Evolutionary conservation across 2,797 vertebrate genomes (phyloP).

Genomic region (Pterois miles): DNA sequence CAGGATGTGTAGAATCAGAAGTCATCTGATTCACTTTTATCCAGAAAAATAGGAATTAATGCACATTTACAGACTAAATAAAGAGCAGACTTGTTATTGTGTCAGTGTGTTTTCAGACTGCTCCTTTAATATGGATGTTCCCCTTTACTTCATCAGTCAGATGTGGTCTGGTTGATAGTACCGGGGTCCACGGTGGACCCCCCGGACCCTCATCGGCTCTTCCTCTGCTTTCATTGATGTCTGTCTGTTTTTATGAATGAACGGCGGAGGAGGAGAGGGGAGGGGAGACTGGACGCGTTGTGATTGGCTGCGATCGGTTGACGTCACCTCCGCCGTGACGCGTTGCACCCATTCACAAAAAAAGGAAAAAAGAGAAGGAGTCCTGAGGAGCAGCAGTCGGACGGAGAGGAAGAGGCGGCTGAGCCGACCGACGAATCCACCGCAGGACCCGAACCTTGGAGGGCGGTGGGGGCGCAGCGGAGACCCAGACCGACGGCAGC

Average conservation of each 20-base stretch:
- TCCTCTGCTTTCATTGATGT: constrained; percentile 68
- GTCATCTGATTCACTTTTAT: too few species aligned
- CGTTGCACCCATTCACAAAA: constrained; percentile 84
- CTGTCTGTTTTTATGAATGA: constrained; percentile 81
- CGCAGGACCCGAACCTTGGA: constrained; percentile 27
- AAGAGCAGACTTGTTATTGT: too few species aligned
- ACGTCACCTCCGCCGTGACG: constrained; percentile 86
- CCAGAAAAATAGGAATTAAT: too few species aligned
- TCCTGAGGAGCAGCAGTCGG: constrained; percentile 56
- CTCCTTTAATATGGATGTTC: too few species aligned
- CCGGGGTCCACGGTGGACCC: too few species aligned
- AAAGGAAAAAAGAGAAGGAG: constrained; percentile 53
- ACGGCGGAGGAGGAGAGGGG: constrained; percentile 56
- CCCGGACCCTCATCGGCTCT: too few species aligned
- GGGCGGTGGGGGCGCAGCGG: neutral
- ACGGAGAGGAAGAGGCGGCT: constrained; percentile 2
- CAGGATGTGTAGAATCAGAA: too few species aligned
- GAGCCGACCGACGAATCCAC: constrained; percentile 37
- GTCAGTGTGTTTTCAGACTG: too few species aligned
- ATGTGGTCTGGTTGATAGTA: too few species aligned
- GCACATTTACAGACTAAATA: too few species aligned
- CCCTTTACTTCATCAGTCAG: neutral
- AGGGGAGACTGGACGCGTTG: constrained; percentile 37
- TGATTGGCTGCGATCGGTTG: constrained; percentile 75
- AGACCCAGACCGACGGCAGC: neutral